Percentiles rank a stretch among this genome's conserved stretches.
phyloP scores from a whole-genome alignment of 2,888 invertebrate species.

The Ophion ventricosus region DNA sequence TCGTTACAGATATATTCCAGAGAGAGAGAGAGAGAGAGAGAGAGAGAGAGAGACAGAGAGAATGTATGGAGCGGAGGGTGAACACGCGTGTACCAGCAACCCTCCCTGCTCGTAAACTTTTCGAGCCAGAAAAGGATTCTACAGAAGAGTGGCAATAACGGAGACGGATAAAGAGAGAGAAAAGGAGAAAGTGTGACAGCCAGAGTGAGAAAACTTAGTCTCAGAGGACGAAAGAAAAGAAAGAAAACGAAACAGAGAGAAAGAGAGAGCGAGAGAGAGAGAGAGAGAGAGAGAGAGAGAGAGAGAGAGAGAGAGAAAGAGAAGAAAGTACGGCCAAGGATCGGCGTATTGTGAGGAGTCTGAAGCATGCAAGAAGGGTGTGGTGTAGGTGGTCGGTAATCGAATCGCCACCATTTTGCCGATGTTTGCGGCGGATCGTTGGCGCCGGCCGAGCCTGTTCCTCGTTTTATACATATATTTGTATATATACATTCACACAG shows the following conservation, averaged over 20 bases:
- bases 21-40: conserved; percentile 24
- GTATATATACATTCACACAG: not conserved
- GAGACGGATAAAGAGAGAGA: conserved; percentile 39
- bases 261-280: conserved; percentile 11
- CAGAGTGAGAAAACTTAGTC: conserved; percentile 35
- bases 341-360: conserved; percentile 55
- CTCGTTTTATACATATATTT: conserved; percentile 31
- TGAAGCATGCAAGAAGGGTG: conserved; percentile 62
- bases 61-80: conserved; percentile 7
- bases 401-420: conserved; percentile 73
- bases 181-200: conserved; percentile 47
- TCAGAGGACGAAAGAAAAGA: not conserved
- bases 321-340: conserved; percentile 36
- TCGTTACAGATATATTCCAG: conserved; percentile 34
- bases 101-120: conserved; percentile 61
- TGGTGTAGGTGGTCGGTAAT: conserved; percentile 69
- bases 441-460: conserved; percentile 65
- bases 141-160: conserved; percentile 50
- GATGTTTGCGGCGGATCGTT: conserved; percentile 70
- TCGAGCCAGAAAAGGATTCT: conserved; percentile 58
- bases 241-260: conserved; percentile 8
- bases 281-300: not conserved
- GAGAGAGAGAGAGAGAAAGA: conserved; percentile 42
- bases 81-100: conserved; percentile 52
- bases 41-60: conserved; percentile 19